phyloP scores from a whole-genome alignment of 2,797 vertebrate species.

The Smutsia temminckii region DNA sequence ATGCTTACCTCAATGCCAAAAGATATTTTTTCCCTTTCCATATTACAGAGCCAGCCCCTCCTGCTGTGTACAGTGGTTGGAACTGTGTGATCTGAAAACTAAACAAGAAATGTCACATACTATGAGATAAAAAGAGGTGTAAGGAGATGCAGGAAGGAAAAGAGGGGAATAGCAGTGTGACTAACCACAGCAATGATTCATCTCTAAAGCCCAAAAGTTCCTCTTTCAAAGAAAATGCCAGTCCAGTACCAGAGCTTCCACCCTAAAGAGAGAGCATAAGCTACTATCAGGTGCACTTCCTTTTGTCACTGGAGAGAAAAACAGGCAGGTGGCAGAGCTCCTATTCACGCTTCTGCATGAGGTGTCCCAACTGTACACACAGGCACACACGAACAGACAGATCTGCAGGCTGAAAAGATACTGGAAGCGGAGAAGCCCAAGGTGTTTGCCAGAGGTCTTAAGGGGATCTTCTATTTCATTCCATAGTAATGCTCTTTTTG shows the following conservation, averaged over 20 bases:
- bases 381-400: neutral
- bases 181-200: neutral
- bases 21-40: neutral
- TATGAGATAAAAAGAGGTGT: neutral
- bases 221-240: neutral
- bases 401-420: conserved; percentile 46
- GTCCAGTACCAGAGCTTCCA: too few relatives aligned
- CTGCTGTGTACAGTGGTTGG: neutral
- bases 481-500: conserved; percentile 90
- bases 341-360: neutral
- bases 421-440: conserved; percentile 58
- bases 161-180: neutral
- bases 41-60: neutral
- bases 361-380: neutral
- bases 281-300: neutral
- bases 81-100: neutral
- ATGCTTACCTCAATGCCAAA: neutral
- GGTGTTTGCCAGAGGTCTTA: conserved; percentile 86
- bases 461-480: conserved; percentile 88
- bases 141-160: neutral
- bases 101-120: neutral
- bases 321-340: neutral
- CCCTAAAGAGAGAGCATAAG: neutral
- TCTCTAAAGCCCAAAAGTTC: neutral
- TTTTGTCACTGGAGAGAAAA: neutral